These are phyloP conservation scores for Cancer borealis DNA, from an alignment of 2,888 invertebrate genomes.

Conservation along the genomic window DNA sequence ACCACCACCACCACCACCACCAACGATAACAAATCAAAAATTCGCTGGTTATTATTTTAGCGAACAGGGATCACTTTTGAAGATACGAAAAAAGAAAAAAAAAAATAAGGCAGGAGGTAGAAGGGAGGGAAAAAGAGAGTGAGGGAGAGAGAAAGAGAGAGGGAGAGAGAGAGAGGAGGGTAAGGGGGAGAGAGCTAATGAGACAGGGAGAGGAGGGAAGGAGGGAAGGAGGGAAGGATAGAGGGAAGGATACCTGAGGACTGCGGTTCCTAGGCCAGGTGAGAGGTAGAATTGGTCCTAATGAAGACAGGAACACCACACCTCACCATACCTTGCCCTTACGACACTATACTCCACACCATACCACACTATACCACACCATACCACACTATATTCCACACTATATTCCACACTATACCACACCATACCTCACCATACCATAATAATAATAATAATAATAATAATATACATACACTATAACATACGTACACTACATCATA, in stretches of 20 bases:
- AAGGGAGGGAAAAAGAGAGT: not conserved
- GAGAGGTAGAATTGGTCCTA: conserved; percentile 50
- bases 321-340: not conserved
- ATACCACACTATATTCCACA: not conserved
- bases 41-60: too few species aligned
- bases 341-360: not conserved
- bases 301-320: conserved; percentile 54
- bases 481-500: too few species aligned
- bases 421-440: conserved; percentile 34
- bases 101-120: not conserved
- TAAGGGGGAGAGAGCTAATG: not conserved
- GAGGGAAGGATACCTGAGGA: not conserved
- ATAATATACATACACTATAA: not conserved
- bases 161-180: not conserved
- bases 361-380: conserved; percentile 3
- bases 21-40: too few species aligned
- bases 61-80: too few species aligned
- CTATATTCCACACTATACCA: not conserved
- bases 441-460: too few species aligned
- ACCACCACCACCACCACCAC: too few species aligned
- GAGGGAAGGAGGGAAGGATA: conserved; percentile 1
- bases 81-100: too few species aligned
- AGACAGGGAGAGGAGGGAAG: not conserved
- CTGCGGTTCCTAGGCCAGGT: conserved; percentile 36
- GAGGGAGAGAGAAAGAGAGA: not conserved